A percentile compares a stretch with the other conserved stretches of the same genome.
Conservation (phyloP, 2,113 vertebrate genomes). For the western clawed frog (Xenopus tropicalis) region UCB_Xtro_10.0 CM004447.2:66936001-66936500, state of each 20-base stretch:
- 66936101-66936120: too few relatives aligned
- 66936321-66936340: conserved; percentile 36
- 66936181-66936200: neutral
- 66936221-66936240: conserved; percentile 13
- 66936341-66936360: conserved; percentile 33
- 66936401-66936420: conserved; percentile 29
- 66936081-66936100: too few relatives aligned
- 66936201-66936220: conserved; percentile 12
- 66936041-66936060: too few relatives aligned
- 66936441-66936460: conserved; percentile 24
- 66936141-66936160: neutral
- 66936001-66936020: too few relatives aligned
- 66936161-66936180: conserved; percentile 1
- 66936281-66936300: conserved; percentile 16
- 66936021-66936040: too few relatives aligned
- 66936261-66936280: conserved; percentile 18
- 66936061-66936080: too few relatives aligned
- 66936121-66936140: too few relatives aligned
- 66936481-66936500: conserved; percentile 19
- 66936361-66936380: conserved; percentile 37
- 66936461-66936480: conserved; percentile 31
- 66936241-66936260: conserved; percentile 17
- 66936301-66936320: conserved; percentile 4
- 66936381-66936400: conserved; percentile 26
- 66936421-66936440: conserved; percentile 15